Conservation (phyloP, 2,797 vertebrate species). For the Coregonus sp. region DNA sequence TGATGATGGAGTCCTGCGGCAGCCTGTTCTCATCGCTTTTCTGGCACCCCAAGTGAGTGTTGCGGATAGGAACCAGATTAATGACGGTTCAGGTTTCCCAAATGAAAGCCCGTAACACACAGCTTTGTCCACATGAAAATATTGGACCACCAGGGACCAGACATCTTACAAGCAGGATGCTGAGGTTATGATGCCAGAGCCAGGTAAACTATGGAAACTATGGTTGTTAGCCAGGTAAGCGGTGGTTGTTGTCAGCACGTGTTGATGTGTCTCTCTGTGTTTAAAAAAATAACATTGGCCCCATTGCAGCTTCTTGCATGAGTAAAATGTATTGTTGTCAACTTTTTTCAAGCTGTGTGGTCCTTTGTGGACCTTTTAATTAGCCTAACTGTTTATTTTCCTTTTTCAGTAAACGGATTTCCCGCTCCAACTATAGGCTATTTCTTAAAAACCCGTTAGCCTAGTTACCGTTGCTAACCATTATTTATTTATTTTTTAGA, state of each 20-base stretch:
- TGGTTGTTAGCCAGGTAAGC: no score
- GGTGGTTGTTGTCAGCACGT: no score
- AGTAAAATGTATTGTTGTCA: not conserved
- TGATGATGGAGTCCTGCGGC: not conserved
- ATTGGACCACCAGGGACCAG: not conserved
- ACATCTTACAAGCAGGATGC: not conserved
- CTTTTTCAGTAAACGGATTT: not conserved
- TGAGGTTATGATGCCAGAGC: not conserved
- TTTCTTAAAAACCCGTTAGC: not conserved
- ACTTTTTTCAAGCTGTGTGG: not conserved
- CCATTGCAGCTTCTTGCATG: not conserved
- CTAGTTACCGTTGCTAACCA: not conserved
- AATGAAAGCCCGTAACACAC: slow-evolving; percentile 1
- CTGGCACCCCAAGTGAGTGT: slow-evolving; percentile 11
- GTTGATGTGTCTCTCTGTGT: no score
- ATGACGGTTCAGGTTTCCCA: slow-evolving; percentile 14
- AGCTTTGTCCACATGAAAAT: not conserved
- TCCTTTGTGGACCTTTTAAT: not conserved
- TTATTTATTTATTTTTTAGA: not conserved
- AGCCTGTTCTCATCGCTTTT: slow-evolving; percentile 7
- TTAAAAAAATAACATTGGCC: no score
- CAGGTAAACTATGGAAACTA: not conserved
- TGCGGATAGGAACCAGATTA: slow-evolving; percentile 8
- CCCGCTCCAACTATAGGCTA: not conserved
- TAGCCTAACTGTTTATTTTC: not conserved